Conservation (phyloP, 1,140 invertebrate genomes). For the Diprion similis region DNA sequence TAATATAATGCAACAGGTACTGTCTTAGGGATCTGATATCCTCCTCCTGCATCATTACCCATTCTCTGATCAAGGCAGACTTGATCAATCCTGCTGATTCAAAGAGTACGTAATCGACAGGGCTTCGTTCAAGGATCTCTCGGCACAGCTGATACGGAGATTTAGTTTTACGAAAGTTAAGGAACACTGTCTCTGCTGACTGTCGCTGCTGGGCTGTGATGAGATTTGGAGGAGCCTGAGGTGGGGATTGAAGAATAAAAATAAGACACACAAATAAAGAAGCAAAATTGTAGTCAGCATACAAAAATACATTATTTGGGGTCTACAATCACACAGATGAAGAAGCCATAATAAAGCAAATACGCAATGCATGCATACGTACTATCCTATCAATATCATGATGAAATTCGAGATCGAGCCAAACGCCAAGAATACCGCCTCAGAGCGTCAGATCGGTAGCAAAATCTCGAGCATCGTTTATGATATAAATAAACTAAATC, state of each 20-base stretch:
- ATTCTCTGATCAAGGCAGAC: constrained; percentile 82
- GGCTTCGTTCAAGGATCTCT: constrained; percentile 80
- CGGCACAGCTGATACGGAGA: constrained; percentile 83
- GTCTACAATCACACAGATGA: no score
- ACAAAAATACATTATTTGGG: no score
- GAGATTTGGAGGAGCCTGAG: constrained; percentile 81
- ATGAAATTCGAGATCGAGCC: no score
- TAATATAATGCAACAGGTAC: constrained; percentile 81
- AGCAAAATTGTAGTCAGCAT: neutral
- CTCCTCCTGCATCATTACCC: constrained; percentile 70
- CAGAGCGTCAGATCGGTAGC: no score
- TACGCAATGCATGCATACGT: no score
- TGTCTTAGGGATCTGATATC: constrained; percentile 77
- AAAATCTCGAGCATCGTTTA: neutral
- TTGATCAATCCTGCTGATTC: constrained; percentile 87
- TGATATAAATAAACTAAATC: constrained; percentile 3
- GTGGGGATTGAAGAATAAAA: constrained; percentile 3
- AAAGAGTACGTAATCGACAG: constrained; percentile 85
- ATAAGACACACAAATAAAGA: neutral
- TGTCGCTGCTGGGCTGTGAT: constrained; percentile 79
- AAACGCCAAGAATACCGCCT: no score
- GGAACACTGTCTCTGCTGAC: constrained; percentile 79
- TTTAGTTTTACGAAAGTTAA: constrained; percentile 83
- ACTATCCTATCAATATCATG: no score
- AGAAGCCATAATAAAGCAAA: no score